phyloP scores from a whole-genome alignment of 2,888 invertebrate species.

The Cephus rjabovi region DNA sequence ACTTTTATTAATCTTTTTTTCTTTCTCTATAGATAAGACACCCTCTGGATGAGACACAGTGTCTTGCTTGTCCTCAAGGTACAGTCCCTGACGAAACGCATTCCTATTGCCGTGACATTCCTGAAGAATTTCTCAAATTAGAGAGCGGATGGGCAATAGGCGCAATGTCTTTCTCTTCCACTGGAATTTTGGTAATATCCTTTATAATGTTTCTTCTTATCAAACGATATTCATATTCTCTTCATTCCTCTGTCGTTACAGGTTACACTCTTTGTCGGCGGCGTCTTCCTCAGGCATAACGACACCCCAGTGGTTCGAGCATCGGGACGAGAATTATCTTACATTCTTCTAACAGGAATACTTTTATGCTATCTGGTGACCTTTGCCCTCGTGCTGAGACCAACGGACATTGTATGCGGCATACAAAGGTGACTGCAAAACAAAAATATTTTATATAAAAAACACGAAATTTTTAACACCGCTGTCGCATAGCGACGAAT shows the following conservation, averaged over 20 bases:
- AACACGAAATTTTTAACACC: neutral
- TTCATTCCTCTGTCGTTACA: slow-evolving; percentile 23
- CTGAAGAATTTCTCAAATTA: slow-evolving; percentile 83
- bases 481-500: neutral
- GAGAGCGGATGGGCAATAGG: slow-evolving; percentile 94
- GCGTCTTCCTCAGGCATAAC: slow-evolving; percentile 87
- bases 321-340: slow-evolving; percentile 89
- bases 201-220: neutral
- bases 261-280: slow-evolving; percentile 75
- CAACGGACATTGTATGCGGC: slow-evolving; percentile 89
- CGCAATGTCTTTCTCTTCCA: slow-evolving; percentile 89
- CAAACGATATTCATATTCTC: neutral
- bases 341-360: slow-evolving; percentile 90
- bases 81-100: slow-evolving; percentile 84
- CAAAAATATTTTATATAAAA: neutral
- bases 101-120: slow-evolving; percentile 80
- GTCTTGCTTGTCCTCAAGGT: slow-evolving; percentile 84
- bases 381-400: slow-evolving; percentile 88
- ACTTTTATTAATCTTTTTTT: slow-evolving; percentile 2
- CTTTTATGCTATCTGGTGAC: slow-evolving; percentile 93
- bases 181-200: slow-evolving; percentile 81
- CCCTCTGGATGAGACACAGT: slow-evolving; percentile 84
- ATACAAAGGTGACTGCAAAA: slow-evolving; percentile 78
- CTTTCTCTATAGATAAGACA: slow-evolving; percentile 77
- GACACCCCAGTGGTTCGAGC: slow-evolving; percentile 98